Conservation (phyloP, 1,140 invertebrate species). For the Pteromalus puparum region DNA sequence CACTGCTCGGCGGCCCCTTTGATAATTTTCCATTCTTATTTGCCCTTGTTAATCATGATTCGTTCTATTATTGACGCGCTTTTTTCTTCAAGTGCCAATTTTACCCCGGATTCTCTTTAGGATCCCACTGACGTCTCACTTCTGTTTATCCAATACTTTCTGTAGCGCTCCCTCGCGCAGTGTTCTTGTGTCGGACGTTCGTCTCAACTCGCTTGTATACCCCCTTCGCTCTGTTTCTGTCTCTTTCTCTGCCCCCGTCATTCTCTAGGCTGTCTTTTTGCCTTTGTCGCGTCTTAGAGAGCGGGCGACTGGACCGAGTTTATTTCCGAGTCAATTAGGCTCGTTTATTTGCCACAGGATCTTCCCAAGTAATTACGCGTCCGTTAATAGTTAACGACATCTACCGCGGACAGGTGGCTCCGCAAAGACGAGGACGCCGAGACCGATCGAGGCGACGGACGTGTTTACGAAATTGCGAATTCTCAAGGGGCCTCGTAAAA, state of each 20-base stretch:
- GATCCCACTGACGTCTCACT: conserved; percentile 13
- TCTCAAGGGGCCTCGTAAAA: conserved; percentile 35
- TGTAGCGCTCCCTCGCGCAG: background rate
- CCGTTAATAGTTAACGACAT: conserved; percentile 72
- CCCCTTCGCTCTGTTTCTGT: conserved; percentile 52
- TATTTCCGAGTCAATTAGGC: conserved; percentile 75
- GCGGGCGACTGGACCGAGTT: conserved; percentile 62
- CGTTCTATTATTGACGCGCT: background rate
- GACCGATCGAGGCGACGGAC: conserved; percentile 55
- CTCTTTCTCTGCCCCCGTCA: background rate
- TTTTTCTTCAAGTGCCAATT: background rate
- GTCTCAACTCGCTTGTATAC: conserved; percentile 41
- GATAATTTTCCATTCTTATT: background rate
- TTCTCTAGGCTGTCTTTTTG: conserved; percentile 43
- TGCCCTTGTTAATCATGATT: background rate
- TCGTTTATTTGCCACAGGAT: conserved; percentile 72
- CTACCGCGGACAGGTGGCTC: conserved; percentile 67
- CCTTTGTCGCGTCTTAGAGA: conserved; percentile 52
- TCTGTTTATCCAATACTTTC: conserved; percentile 13
- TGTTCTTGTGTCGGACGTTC: background rate
- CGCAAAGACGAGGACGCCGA: conserved; percentile 31
- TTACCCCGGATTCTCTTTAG: background rate
- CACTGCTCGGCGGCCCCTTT: background rate
- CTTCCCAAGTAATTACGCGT: conserved; percentile 71
- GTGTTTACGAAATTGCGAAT: conserved; percentile 54